Evolutionary conservation across 2,113 vertebrate species (phyloP).

Genomic region (Ondatra zibethicus): DNA sequence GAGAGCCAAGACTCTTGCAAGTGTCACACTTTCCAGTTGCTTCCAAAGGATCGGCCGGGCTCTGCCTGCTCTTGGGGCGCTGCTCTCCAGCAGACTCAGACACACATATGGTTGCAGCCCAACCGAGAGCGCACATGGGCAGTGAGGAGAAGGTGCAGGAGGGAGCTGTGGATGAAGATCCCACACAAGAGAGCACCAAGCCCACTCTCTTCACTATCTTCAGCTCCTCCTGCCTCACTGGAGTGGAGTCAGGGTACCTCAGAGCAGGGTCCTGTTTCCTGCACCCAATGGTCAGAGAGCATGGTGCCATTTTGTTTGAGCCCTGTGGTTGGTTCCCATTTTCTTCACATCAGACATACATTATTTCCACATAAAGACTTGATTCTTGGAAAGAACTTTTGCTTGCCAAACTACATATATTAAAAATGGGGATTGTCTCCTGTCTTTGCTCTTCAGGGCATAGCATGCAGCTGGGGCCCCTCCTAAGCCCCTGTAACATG

Average conservation of each 20-base stretch:
- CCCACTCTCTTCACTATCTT: background rate
- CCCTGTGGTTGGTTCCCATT: background rate
- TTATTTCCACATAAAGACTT: background rate
- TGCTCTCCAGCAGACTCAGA: background rate
- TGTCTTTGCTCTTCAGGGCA: background rate
- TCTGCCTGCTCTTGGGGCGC: background rate
- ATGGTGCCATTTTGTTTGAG: background rate
- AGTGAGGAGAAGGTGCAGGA: background rate
- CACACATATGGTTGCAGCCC: background rate
- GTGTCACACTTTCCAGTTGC: background rate
- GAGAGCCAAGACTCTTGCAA: background rate
- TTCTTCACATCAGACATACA: background rate
- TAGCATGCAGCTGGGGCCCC: background rate
- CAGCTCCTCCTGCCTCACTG: background rate
- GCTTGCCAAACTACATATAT: background rate
- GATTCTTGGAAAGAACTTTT: slow-evolving; percentile 39
- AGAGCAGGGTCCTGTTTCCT: background rate
- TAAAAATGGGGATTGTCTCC: slow-evolving; percentile 17
- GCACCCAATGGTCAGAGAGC: background rate
- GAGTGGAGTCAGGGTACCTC: background rate
- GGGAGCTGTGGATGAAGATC: background rate
- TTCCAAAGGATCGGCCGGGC: background rate
- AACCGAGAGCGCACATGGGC: background rate
- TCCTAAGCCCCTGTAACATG: background rate
- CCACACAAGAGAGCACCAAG: fast-evolving